Percentiles rank a stretch among this genome's conserved stretches.
Evolutionary conservation across 64 coral and sea anemone species (phyloP).

Genomic region (Catalaphyllia jardinei): DNA sequence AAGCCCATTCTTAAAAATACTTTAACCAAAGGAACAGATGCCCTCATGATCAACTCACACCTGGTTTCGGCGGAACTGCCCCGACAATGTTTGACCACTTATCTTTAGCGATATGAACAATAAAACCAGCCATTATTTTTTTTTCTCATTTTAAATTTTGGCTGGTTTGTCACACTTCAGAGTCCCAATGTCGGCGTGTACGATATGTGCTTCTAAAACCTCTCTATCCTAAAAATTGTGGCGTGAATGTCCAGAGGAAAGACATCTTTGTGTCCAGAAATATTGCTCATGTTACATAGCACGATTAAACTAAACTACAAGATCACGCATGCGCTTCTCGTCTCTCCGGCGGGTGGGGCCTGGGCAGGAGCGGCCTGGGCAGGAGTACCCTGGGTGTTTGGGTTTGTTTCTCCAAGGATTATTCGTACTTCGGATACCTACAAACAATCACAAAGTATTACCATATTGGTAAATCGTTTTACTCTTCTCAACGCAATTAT

Average conservation of each 20-base stretch:
- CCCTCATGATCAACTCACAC: no score
- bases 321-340: neutral
- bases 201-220: no score
- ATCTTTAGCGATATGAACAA: no score
- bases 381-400: slow-evolving; percentile 2
- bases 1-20: no score
- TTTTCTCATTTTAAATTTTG: no score
- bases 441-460: neutral
- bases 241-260: neutral
- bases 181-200: no score
- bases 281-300: neutral
- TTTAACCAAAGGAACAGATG: no score
- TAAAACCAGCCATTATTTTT: no score
- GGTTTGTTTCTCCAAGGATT: slow-evolving; percentile 45
- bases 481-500: neutral
- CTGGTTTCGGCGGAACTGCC: no score
- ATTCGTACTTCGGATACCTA: slow-evolving; percentile 38
- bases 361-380: neutral
- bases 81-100: no score
- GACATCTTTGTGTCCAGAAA: neutral
- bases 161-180: no score
- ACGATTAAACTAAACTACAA: neutral
- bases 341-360: neutral
- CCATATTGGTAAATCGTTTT: neutral
- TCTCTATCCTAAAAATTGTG: no score